Percentiles rank a stretch among this genome's conserved stretches.
Conservation (phyloP, 2,113 vertebrate genomes). For the Onychostruthus taczanowskii region DNA sequence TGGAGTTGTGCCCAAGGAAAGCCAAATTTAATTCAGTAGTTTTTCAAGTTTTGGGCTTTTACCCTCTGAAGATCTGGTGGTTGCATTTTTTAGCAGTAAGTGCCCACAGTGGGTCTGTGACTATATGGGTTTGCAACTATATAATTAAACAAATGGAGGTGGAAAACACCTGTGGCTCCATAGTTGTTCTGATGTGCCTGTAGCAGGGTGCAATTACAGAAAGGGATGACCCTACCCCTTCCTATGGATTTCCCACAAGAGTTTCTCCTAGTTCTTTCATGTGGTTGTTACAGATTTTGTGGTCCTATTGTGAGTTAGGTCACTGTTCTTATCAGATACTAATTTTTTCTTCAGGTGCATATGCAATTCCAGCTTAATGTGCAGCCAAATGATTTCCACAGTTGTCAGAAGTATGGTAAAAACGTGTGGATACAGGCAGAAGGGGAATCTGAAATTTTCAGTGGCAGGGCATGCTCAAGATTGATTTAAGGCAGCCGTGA, state of each 20-base stretch:
- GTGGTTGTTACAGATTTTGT: background rate
- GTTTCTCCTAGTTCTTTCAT: background rate
- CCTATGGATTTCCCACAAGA: background rate
- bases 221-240: background rate
- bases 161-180: background rate
- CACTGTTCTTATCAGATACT: background rate
- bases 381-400: background rate
- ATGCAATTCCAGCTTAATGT: background rate
- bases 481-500: background rate
- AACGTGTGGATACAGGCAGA: background rate
- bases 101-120: background rate
- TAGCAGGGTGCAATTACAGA: background rate
- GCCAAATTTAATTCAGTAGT: background rate
- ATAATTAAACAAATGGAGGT: background rate
- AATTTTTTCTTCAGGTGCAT: background rate
- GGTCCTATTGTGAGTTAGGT: background rate
- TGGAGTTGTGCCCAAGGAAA: background rate
- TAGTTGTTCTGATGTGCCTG: background rate
- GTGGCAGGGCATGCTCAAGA: background rate
- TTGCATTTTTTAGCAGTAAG: background rate
- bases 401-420: background rate
- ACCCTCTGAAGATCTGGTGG: background rate
- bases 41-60: background rate
- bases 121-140: fast-evolving
- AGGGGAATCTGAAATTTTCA: background rate